Conservation (phyloP, 1,140 invertebrate species). For the Conus betulinus region DNA sequence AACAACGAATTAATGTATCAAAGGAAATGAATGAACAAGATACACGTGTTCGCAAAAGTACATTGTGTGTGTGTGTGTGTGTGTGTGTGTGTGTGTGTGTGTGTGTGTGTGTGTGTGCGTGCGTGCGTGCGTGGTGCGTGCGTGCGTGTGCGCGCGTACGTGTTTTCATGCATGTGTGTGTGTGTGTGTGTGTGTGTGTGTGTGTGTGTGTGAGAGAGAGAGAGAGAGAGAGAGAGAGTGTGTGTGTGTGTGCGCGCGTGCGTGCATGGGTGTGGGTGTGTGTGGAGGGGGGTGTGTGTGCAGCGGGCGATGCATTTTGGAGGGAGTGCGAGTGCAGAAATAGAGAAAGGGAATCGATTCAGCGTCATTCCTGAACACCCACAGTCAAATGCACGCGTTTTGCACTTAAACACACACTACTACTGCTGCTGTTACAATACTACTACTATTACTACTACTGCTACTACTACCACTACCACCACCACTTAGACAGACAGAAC, state of each 20-base stretch:
- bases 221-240: background rate
- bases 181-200: background rate
- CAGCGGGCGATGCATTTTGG: too few relatives aligned
- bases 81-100: slow-evolving; percentile 15
- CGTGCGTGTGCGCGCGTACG: background rate
- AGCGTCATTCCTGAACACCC: too few relatives aligned
- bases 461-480: too few relatives aligned
- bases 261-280: background rate
- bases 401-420: too few relatives aligned
- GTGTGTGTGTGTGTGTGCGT: background rate
- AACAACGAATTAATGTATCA: too few relatives aligned
- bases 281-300: background rate
- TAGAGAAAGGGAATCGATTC: too few relatives aligned
- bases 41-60: too few relatives aligned
- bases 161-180: background rate
- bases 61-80: background rate
- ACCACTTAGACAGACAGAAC: background rate
- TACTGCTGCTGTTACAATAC: too few relatives aligned
- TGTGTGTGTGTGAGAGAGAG: background rate
- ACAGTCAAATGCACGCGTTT: too few relatives aligned
- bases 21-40: too few relatives aligned
- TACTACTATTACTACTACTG: too few relatives aligned
- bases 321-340: too few relatives aligned
- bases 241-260: background rate
- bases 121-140: background rate